phyloP scores from a whole-genome alignment of 2,888 invertebrate genomes.

The Tetramorium bicarinatum region DNA sequence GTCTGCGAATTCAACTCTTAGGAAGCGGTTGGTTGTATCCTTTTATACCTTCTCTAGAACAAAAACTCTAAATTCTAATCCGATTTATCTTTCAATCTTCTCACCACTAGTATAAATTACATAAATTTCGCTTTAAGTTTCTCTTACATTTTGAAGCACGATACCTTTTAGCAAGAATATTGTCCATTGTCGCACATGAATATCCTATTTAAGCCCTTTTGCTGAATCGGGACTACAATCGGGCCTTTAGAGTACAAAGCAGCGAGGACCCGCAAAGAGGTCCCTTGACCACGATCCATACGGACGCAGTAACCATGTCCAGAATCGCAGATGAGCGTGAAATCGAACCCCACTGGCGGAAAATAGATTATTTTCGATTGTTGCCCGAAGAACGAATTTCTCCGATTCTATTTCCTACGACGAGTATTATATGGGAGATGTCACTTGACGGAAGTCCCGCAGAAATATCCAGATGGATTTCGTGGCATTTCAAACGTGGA shows the following conservation, averaged over 20 bases:
- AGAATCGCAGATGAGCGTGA: constrained; percentile 44
- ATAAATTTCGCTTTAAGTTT: constrained; percentile 1
- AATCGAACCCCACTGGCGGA: constrained; percentile 40
- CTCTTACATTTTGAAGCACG: not conserved
- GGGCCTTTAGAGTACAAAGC: constrained; percentile 2
- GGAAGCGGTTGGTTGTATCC: not conserved
- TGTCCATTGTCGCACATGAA: not conserved
- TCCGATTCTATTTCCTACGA: constrained; percentile 24
- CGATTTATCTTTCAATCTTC: constrained; percentile 15
- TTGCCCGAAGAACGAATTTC: constrained; percentile 7
- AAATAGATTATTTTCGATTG: constrained; percentile 63
- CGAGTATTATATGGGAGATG: not conserved
- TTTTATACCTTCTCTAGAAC: not conserved
- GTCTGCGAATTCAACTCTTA: not conserved
- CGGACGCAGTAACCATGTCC: constrained; percentile 3
- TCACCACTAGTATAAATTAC: not conserved
- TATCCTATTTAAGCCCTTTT: not conserved
- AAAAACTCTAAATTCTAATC: not conserved
- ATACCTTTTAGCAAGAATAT: not conserved
- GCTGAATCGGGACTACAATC: constrained; percentile 18
- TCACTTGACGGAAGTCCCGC: not conserved
- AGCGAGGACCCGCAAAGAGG: not conserved
- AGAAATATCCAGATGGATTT: not conserved
- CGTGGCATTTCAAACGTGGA: not conserved
- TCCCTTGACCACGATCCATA: not conserved